Evolutionary conservation across 2,113 vertebrate genomes (phyloP), one percentile per base, ranked within the genome.

Genomic region (Leucopternis melanops): DNA sequence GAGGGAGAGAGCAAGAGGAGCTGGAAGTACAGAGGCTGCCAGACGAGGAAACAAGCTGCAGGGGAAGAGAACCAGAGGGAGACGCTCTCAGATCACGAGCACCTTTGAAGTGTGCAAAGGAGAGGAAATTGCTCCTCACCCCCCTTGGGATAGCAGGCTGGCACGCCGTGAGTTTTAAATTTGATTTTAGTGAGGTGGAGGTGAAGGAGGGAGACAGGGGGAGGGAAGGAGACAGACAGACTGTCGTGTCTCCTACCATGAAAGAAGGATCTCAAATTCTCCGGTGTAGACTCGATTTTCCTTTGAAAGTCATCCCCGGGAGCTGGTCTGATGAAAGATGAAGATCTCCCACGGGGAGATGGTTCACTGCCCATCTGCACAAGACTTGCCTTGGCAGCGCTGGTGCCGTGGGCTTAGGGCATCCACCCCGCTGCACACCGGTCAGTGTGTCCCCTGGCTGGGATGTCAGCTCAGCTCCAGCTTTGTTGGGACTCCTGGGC

Each of bases 351-450:
- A 1, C 58, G 36, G 47, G 52, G 45, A 66, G 50, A 4, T 13
- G 26, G 10, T 70, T 80, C 1, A 0, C 21, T 77, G 50, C 52
- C 45, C 47, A 19, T 34, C 67, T 47, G 44, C 0, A 2, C 4
- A 5, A 38, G 36, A 23, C n/a, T 36, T 47, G 49, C 12, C 49
- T 59, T 26, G 16, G 19, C 45, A 71, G 52, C 0, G 2, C 36
- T 0, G 0, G 62, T n/a, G 63, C 57, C 0, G 1, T 6, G n/a
- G 65, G 47, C 52, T 67, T 25, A 8, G 58, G 59, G 17, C 6
- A 4, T 45, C 54, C 49, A n/a, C 6, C 19, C 27, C 0, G 0
- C 29, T 23, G 18, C 42, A 10, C 32, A 8, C 36, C 0, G 0
- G 16, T 8, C 22, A 15, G 6, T 0, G 1, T 22, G 47, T 44